Evolutionary conservation across 2,888 invertebrate genomes (phyloP).

Genomic region (Tipula helvola): DNA sequence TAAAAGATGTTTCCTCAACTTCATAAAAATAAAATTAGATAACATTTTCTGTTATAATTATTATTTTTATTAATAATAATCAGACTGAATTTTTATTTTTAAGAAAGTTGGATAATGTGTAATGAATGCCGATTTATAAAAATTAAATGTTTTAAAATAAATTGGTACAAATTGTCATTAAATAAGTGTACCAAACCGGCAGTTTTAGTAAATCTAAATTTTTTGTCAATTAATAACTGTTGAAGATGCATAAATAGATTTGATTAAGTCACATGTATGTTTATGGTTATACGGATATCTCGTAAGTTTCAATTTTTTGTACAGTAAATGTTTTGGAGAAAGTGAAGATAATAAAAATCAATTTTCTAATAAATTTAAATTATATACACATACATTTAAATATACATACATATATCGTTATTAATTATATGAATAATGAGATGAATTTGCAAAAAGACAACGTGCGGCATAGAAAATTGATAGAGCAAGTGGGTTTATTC

Average conservation of each 20-base stretch:
- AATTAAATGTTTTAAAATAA: no score
- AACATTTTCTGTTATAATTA: neutral
- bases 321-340: neutral
- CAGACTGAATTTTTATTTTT: neutral
- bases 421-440: neutral
- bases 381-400: neutral
- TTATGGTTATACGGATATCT: neutral
- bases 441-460: neutral
- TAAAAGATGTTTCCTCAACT: neutral
- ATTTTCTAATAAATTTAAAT: neutral
- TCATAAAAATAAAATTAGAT: no score
- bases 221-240: neutral
- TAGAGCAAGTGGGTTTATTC: no score
- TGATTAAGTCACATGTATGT: neutral
- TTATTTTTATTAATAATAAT: neutral
- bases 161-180: no score
- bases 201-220: no score
- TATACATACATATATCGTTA: neutral
- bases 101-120: neutral
- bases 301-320: neutral
- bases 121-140: no score
- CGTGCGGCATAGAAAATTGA: no score
- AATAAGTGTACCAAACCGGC: no score
- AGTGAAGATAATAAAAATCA: neutral
- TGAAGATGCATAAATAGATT: neutral